Evolutionary conservation across 92 coral and sea anemone species (phyloP).

Genomic region (Phymanthus crucifer): DNA sequence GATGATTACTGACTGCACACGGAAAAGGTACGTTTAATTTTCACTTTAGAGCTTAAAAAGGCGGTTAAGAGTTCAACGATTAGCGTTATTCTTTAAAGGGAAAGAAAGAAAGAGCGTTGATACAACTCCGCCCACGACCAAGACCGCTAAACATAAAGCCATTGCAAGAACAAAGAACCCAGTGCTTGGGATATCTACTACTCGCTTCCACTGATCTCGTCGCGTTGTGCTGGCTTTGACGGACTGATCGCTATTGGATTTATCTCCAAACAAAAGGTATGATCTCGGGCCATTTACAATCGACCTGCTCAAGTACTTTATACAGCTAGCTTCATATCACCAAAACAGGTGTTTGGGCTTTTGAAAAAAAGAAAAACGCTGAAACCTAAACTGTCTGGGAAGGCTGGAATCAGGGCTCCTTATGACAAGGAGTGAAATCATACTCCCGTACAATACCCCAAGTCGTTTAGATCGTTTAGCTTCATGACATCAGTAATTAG

Average conservation of each 20-base stretch:
- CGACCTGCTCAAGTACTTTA: not conserved
- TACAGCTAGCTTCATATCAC: slow-evolving; percentile 1
- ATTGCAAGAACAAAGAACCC: not conserved
- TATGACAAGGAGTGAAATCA: slow-evolving; percentile 1
- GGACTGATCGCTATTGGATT: slow-evolving; percentile 6
- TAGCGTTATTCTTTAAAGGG: slow-evolving; percentile 8
- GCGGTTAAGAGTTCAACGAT: slow-evolving; percentile 9
- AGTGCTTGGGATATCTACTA: not conserved
- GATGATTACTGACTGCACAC: not conserved
- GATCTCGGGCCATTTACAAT: slow-evolving; percentile 2
- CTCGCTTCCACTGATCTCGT: not conserved
- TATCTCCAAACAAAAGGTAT: not conserved
- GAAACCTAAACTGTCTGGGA: slow-evolving; percentile 24
- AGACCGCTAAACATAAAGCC: slow-evolving; percentile 20
- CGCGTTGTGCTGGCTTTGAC: slow-evolving; percentile 4
- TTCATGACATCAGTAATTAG: not conserved
- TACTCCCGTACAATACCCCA: not conserved
- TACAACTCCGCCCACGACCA: slow-evolving; percentile 27
- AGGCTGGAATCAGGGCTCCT: not conserved
- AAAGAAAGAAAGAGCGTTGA: slow-evolving; percentile 8
- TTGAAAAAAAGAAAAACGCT: not conserved
- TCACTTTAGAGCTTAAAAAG: slow-evolving; percentile 16
- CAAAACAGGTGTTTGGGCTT: slow-evolving; percentile 15
- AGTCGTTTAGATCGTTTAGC: not conserved
- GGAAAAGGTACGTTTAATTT: not conserved